Conservation (phyloP, 2,113 vertebrate genomes). For the Lycocorax pyrrhopterus region DNA sequence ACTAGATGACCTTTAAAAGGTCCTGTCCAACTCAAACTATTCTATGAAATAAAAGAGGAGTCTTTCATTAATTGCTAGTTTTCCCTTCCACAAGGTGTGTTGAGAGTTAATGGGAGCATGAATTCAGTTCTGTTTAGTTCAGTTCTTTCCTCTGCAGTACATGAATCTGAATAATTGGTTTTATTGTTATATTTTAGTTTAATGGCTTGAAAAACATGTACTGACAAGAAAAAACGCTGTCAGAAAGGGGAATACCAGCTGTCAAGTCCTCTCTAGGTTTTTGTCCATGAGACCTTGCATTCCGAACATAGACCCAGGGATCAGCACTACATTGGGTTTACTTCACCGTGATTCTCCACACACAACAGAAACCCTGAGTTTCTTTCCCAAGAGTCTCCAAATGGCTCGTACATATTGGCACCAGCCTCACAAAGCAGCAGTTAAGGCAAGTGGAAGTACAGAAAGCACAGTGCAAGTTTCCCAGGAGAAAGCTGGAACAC, state of each 20-base stretch:
- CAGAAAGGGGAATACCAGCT: neutral
- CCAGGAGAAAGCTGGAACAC: neutral
- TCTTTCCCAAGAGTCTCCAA: neutral
- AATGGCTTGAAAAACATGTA: neutral
- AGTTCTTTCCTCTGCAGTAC: neutral
- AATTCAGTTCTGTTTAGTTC: neutral
- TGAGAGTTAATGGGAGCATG: neutral
- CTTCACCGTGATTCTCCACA: neutral
- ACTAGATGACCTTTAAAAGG: neutral
- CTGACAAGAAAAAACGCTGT: neutral
- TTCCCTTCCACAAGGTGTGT: neutral
- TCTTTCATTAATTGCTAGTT: neutral
- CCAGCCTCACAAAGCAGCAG: neutral
- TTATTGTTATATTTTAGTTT: neutral
- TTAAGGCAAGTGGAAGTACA: neutral
- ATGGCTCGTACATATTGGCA: neutral
- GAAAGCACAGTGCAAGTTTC: accelerated
- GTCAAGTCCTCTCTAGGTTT: neutral
- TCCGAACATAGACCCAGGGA: neutral
- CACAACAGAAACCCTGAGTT: neutral
- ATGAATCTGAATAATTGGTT: neutral
- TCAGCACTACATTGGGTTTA: neutral
- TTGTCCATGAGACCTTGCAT: neutral
- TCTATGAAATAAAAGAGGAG: neutral
- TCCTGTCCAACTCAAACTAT: neutral